Base-by-base conservation (phyloP, 2,113 vertebrate species). In the Lamprotornis superbus region DNA sequence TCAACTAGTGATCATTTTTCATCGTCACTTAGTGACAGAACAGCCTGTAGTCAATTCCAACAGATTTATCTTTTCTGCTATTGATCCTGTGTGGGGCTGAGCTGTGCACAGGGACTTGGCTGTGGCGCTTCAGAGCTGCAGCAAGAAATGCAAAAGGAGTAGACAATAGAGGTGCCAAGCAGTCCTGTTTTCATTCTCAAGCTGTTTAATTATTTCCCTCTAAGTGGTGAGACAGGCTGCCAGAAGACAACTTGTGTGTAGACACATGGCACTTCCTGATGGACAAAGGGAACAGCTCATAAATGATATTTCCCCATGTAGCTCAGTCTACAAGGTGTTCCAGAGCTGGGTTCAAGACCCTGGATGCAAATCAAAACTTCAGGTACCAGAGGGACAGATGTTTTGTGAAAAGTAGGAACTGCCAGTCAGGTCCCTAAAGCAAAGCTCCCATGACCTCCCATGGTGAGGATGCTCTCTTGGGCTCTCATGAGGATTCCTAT, bases 31-130 rank as follows among this genome's bases (percentile, higher is more conserved):
- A 97, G 96, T 97, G 98, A 97, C 98, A 97, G 97, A 67, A 84
- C 95, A 96, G 91, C 92, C 97, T 80, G 93, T 87, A 98, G 97
- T 97, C 98, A 94, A 96, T 96, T 95, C 94, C 94, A 92, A 91
- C 96, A 97, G 96, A 98, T 98, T 97, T 98, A 97, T 98, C 97
- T 98, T 97, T 92, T 82, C 92, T 95, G 88, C 74, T 98, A 98
- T 98, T 69, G 98, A 98, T 98, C 47, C 61, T 55, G 77, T 59
- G 75, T 23, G n/a, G 88, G 90, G 85, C 89, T 73, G 65, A 86
- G 87, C 94, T 87, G 67, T 83, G 96, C 83, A 86, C 94, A 97
- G 91, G 93, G 74, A 74, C 70, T 80, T 88, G 86, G 64, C 89
- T 83, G 31, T 52, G 33, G 50, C 12, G 9, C 31, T n/a, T 31